A percentile compares a stretch with the other conserved stretches of the same genome.
These are phyloP conservation scores for Camponotus vicinus DNA, from an alignment of 1,140 invertebrate species.

Conservation along the genomic window DNA sequence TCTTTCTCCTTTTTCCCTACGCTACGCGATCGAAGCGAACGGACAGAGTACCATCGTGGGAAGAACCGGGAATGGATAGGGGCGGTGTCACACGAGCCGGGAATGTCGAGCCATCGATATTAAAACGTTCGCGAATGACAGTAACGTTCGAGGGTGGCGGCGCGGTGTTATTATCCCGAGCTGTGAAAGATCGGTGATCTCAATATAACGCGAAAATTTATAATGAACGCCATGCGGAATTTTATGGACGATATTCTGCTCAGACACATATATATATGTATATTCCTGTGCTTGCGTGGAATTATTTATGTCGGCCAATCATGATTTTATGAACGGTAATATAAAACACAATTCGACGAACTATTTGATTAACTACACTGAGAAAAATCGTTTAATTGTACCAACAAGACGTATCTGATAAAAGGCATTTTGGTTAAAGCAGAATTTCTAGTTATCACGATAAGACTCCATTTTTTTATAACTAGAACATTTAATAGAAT, in stretches of 20 bases:
- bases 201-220: slow-evolving; percentile 67
- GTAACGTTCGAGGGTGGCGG: slow-evolving; percentile 60
- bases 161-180: slow-evolving; percentile 58
- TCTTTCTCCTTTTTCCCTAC: slow-evolving; percentile 60
- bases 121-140: slow-evolving; percentile 76
- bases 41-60: slow-evolving; percentile 42
- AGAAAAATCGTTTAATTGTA: no score
- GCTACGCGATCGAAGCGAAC: background rate
- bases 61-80: slow-evolving; percentile 61
- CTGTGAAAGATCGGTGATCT: slow-evolving; percentile 72
- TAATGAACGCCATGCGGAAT: slow-evolving; percentile 23
- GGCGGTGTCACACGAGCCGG: slow-evolving; percentile 15
- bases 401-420: no score
- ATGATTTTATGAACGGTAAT: slow-evolving; percentile 19
- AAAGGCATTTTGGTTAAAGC: no score
- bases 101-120: slow-evolving; percentile 72
- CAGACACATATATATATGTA: background rate
- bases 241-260: background rate
- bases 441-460: no score
- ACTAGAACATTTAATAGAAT: no score
- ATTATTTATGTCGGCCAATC: background rate
- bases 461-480: no score
- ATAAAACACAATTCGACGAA: background rate
- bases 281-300: background rate
- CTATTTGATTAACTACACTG: background rate